Base-by-base conservation (phyloP, 1,140 invertebrate species). In the Pseudomyrmex flavicornis region DNA sequence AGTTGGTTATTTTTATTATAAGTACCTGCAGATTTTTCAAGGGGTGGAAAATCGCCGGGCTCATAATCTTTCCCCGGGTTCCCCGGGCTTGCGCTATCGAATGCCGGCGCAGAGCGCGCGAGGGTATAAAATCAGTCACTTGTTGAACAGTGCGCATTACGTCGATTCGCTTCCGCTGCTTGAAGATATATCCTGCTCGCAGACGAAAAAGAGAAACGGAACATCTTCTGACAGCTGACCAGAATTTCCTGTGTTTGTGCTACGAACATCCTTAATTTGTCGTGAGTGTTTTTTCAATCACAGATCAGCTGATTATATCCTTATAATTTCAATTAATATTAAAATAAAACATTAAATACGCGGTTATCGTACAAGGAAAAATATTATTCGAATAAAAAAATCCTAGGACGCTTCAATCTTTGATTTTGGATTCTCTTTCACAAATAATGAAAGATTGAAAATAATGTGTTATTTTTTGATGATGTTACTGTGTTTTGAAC, bases 111-210 rank as follows among this genome's bases (percentile, higher is more conserved):
- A 65, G 88, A 88, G 80, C 86, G 86, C 88, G 85, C 89, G 80
- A 74, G 89, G 92, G 89, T 94, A 94, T 94, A 94, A 94, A 94
- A 92, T 92, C 90, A 90, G 91, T 92, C 92, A 94, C 93, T 94
- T 94, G 93, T 94, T 94, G 93, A 94, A 89, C 93, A 83, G 89
- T 91, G 89, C 86, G 88, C 93, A 94, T 94, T 93, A 92, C 91
- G 83, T 76, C 73, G 87, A 86, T 87, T 85, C 72, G 62, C 88
- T 80, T 86, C 83, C 88, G 86, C 54, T 85, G 83, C 86, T 35
- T 5, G 35, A 13, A 82, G 65, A 75, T 85, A 89, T 86, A 84
- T 89, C 73, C 72, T 65, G 26, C 48, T 80, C 44, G 76, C 59
- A 17, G 54, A 80, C 76, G 76, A 70, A 70, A 69, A 79, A 58